phyloP scores from a whole-genome alignment of 2,113 vertebrate species.

The Cricetomys ansorgei region DNA sequence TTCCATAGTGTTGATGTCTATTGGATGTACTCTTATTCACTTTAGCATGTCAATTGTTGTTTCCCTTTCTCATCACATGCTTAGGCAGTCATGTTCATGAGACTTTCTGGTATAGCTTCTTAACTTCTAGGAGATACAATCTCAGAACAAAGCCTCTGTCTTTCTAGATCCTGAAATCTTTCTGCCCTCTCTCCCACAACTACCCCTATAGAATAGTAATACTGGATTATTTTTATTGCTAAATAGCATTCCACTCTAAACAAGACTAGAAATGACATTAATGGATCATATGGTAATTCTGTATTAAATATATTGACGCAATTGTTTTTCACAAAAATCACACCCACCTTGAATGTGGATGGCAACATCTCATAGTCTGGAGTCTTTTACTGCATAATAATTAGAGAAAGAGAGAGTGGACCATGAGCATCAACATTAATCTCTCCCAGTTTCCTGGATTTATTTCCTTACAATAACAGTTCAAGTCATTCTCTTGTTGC shows the following conservation, averaged over 20 bases:
- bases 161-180: not conserved
- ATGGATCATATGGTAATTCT: not conserved
- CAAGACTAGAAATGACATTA: not conserved
- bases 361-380: not conserved
- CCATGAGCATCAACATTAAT: not conserved
- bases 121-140: not conserved
- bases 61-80: too few relatives aligned
- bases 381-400: not conserved
- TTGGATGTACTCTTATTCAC: not conserved
- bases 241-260: not conserved
- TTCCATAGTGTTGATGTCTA: too few relatives aligned
- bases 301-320: not conserved
- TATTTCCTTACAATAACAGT: fast-evolving
- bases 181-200: not conserved
- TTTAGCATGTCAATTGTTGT: not conserved
- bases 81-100: not conserved
- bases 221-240: not conserved
- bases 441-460: not conserved
- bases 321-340: not conserved
- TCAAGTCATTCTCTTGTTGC: not conserved
- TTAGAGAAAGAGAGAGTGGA: not conserved
- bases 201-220: not conserved
- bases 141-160: not conserved
- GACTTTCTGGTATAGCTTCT: not conserved
- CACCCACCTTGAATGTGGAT: not conserved